Conservation (phyloP, 2,888 invertebrate species). For the Phymatocera aterrima region DNA sequence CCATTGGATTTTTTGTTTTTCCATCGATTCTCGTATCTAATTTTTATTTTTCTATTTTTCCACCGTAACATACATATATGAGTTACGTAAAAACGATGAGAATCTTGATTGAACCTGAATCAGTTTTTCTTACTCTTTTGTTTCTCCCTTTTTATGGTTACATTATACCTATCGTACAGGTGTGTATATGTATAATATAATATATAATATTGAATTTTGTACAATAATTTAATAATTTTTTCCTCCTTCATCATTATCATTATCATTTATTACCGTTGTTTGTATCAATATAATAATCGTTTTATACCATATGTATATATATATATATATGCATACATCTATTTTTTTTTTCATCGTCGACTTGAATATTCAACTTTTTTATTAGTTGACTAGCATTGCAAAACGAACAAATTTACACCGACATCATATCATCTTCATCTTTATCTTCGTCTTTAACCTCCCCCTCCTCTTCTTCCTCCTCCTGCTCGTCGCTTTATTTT, state of each 20-base stretch:
- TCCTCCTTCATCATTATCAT: conserved; percentile 52
- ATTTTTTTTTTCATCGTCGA: background rate
- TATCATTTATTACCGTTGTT: background rate
- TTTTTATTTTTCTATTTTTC: too few relatives aligned
- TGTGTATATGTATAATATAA: too few relatives aligned
- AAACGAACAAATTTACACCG: conserved; percentile 34
- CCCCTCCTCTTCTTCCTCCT: too few relatives aligned
- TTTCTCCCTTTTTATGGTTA: background rate
- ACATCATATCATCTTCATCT: background rate
- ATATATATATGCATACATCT: background rate
- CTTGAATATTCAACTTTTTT: conserved; percentile 22
- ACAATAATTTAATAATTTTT: conserved; percentile 59
- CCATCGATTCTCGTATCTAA: too few relatives aligned
- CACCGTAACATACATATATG: too few relatives aligned
- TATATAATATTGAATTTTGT: conserved; percentile 60
- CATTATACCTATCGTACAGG: background rate
- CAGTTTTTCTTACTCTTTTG: too few relatives aligned
- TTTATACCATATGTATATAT: conserved; percentile 11
- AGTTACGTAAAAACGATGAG: too few relatives aligned
- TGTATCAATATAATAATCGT: background rate
- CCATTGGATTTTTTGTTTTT: too few relatives aligned
- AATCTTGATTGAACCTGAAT: too few relatives aligned
- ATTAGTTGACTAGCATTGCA: conserved; percentile 34
- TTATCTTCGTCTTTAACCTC: background rate
- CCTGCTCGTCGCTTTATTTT: too few relatives aligned